Evolutionary conservation across 1,140 invertebrate species (phyloP), one percentile per base, ranked within the genome.

Genomic region (Lepidotrigona ventralis): DNA sequence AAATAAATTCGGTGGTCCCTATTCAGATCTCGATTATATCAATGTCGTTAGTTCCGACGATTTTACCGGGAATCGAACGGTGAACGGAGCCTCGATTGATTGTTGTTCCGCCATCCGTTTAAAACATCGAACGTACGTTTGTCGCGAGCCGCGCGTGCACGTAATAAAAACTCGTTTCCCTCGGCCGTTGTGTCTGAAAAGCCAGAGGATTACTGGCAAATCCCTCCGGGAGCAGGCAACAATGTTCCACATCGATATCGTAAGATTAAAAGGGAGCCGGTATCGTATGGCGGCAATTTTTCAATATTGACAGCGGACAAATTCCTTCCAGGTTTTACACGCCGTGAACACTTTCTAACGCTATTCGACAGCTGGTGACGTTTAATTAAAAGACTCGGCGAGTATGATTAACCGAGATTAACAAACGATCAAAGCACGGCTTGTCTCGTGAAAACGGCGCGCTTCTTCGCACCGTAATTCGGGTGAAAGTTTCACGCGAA

Each of bases 51-150:
- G 26, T 74, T 54, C 58, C 71, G 46, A 53, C 46, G 51, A 53
- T 33, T 63, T 74, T 64, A 64, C 19, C 51, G 9, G 21, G 46
- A 81, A 66, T 74, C 46, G 26, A 33, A 53, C 54, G 15, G 58
- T 29, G 39, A 53, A 17, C 21, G 58, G 2, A 66, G 54, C 54
- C 70, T 74, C 58, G 46, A 74, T 46, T 15, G 71, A 73, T 80
- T 54, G 58, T 56, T n/a, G 39, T 8, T 6, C 70, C 17, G 29
- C 21, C 46, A 39, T 74, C 58, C 46, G 71, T 74, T 81, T 53
- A 74, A 74, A 74, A 81, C 54, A 64, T 74, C 71, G 79, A 33
- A 60, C 68, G 54, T 71, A 60, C 68, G 54, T 71, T n/a, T 51
- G 54, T 51, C 53, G 19, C 26, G 4, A 14, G 12, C 29, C 17